Base-by-base conservation (phyloP, 2,888 invertebrate genomes). In the Trachelus stipa region DNA sequence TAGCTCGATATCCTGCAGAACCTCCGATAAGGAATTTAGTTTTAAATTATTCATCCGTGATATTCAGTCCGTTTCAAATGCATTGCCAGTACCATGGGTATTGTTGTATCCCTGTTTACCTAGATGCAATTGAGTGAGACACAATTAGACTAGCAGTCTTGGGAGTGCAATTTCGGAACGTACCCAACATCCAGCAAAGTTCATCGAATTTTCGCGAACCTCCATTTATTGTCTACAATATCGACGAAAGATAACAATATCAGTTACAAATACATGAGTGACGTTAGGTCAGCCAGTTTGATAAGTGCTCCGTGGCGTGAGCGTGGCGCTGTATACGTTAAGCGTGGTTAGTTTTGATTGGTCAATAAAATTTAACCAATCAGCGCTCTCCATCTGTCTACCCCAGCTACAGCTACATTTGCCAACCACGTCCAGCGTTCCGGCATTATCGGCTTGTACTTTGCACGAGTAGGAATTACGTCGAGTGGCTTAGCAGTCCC, bases 341-440 rank as follows among this genome's bases (percentile, higher is more conserved):
- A 95, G 95, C 95, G 95, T 96, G 95, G 95, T 95, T 93, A 85
- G 88, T 87, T 91, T 74, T 90, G 84, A 95, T 95, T 95, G 95
- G 95, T 86, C 85, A 82, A 78, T 84, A 15, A 9, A 0, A 9
- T 84, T 79, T 83, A 84, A 88, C 95, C 95, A 95, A 95, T 95
- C 84, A 90, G 78, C 91, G 87, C 87, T 87, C 93, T 95, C 95
- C 95, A 96, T 95, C 95, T 95, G 95, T 94, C 94, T 94, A 91
- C 85, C 87, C 85, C 86, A 86, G 84, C 84, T 34, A 85, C 81
- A 77, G 83, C 82, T 86, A 86, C 85, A 85, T 93, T 89, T 83
- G 88, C 87, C 93, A 81, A 83, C 86, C 73, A 6, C 37, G 69
- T 81, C 85, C 77, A 73, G 79, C 79, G 79, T 68, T 74, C 77